Conservation (phyloP, 2,113 vertebrate species). For the Tachuris rubrigastra region DNA sequence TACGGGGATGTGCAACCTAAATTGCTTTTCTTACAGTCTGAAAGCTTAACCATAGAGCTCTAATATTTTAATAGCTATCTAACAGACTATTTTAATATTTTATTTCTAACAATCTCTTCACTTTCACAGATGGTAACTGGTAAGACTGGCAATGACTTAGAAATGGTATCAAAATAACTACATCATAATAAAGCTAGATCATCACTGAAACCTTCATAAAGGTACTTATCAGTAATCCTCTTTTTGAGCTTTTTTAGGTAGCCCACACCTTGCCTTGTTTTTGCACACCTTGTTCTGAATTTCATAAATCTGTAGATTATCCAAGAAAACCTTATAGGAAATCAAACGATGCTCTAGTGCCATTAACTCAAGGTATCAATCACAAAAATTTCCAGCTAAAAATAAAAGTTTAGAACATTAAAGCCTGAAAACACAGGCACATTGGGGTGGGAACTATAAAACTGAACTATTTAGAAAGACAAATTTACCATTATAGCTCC, state of each 20-base stretch:
- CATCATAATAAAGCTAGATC: neutral
- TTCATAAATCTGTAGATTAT: neutral
- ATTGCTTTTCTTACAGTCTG: neutral
- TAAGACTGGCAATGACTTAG: neutral
- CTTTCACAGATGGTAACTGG: neutral
- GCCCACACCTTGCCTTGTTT: neutral
- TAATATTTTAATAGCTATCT: slow-evolving; percentile 15
- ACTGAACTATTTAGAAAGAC: neutral
- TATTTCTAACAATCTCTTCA: neutral
- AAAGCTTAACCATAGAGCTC: slow-evolving; percentile 11
- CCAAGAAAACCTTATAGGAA: neutral
- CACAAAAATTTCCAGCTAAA: neutral
- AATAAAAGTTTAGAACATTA: neutral
- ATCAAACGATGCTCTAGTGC: neutral
- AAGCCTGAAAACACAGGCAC: neutral
- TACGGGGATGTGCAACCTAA: neutral
- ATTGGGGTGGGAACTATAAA: neutral
- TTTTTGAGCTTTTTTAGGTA: neutral
- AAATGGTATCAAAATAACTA: neutral
- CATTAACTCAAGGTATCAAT: neutral
- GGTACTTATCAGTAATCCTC: neutral
- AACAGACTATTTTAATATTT: neutral
- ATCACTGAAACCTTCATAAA: neutral
- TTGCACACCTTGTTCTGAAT: neutral
- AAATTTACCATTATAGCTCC: neutral